A percentile compares a stretch with the other conserved stretches of the same genome.
These are phyloP conservation scores for Rhineura floridana DNA, from an alignment of 2,113 vertebrate genomes.

Conservation along the genomic window DNA sequence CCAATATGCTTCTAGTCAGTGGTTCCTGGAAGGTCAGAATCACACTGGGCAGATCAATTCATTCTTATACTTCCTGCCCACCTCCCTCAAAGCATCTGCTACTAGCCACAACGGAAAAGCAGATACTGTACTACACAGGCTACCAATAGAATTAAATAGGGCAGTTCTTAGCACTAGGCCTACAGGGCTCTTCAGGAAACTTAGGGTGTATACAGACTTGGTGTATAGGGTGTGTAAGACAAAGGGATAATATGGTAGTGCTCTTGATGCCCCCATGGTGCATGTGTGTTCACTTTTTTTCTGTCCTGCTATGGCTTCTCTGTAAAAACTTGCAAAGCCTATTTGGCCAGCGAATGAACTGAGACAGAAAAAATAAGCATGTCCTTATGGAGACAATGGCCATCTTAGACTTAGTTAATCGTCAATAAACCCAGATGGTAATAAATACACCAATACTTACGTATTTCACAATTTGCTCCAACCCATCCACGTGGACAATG, in stretches of 20 bases:
- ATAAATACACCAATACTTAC: constrained; percentile 80
- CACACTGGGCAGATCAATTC: not conserved
- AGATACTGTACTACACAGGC: not conserved
- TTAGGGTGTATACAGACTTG: not conserved
- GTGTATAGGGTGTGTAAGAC: not conserved
- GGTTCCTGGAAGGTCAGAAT: not conserved
- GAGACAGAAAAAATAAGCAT: not conserved
- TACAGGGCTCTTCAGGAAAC: not conserved
- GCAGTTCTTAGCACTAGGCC: not conserved
- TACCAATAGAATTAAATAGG: not conserved
- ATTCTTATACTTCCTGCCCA: not conserved
- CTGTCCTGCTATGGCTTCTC: not conserved
- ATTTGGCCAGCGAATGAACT: not conserved
- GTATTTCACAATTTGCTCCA: constrained; percentile 95
- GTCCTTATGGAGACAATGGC: not conserved
- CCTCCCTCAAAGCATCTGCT: not conserved
- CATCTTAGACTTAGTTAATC: not conserved
- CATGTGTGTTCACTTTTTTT: not conserved
- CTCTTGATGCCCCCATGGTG: not conserved
- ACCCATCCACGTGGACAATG: constrained; percentile 96
- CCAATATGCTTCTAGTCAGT: not conserved
- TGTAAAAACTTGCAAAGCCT: no score
- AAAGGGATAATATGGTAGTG: not conserved
- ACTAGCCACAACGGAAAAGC: not conserved
- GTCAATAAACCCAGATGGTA: not conserved